Evolutionary conservation across 2,113 vertebrate species (phyloP).

Genomic region (Melanerpes aurifrons): DNA sequence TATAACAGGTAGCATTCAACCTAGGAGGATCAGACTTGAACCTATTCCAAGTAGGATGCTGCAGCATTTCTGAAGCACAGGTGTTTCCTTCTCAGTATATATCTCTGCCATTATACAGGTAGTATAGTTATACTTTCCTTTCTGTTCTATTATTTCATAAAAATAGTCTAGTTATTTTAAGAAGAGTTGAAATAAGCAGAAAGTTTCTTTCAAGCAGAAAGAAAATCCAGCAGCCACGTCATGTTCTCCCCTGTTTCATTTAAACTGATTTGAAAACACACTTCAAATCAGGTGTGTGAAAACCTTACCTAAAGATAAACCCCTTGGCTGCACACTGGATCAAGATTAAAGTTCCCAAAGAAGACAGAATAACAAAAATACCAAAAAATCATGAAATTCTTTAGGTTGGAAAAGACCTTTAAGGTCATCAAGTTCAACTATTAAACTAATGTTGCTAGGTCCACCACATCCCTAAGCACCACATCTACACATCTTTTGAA

Average conservation of each 20-base stretch:
- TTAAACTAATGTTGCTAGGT: background rate
- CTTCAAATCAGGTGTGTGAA: background rate
- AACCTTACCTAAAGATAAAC: background rate
- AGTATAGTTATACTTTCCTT: background rate
- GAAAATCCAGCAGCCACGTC: background rate
- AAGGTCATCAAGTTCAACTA: background rate
- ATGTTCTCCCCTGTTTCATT: background rate
- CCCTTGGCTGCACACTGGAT: background rate
- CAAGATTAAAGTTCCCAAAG: background rate
- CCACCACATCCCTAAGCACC: background rate
- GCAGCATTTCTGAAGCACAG: background rate
- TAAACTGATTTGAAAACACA: conserved; percentile 8
- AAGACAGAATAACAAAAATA: background rate
- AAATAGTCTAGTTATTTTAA: background rate
- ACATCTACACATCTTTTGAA: background rate
- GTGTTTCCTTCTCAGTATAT: background rate
- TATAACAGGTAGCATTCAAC: background rate
- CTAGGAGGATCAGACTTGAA: background rate
- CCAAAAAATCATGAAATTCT: background rate
- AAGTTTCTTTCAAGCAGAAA: background rate
- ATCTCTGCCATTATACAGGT: background rate
- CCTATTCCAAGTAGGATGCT: background rate
- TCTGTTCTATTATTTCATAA: background rate
- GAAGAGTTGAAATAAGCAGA: background rate
- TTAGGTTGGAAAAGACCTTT: background rate